Conservation (phyloP, 1,140 invertebrate genomes). For the Macrostomum lignano region DNA sequence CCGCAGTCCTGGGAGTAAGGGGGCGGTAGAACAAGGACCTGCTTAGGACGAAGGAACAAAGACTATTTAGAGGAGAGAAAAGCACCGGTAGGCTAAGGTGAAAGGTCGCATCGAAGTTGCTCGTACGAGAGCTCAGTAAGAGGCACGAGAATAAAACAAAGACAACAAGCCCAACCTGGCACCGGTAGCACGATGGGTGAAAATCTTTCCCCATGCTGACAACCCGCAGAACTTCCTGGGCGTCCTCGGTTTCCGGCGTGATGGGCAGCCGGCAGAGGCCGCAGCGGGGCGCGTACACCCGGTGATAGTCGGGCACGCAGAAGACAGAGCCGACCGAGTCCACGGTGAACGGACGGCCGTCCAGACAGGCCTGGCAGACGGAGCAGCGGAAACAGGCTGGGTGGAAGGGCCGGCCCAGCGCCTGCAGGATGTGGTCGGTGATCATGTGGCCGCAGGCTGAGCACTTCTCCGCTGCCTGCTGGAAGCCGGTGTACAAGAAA, state of each 20-base stretch:
- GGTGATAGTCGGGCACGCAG: conserved; percentile 87
- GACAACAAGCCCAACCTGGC: conserved; percentile 47
- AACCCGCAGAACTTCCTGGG: conserved; percentile 78
- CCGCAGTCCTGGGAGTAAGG: too few species aligned
- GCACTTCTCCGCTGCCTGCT: conserved; percentile 91
- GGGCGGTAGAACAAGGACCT: too few species aligned
- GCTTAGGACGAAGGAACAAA: too few species aligned
- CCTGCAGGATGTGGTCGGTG: conserved; percentile 92
- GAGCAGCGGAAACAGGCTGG: conserved; percentile 92
- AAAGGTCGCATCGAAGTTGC: too few species aligned
- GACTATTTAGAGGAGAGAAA: too few species aligned
- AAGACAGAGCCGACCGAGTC: conserved; percentile 94
- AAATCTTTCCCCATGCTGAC: conserved; percentile 97
- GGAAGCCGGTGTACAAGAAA: conserved; percentile 73
- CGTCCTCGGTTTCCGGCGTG: conserved; percentile 52
- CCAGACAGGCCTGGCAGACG: conserved; percentile 79
- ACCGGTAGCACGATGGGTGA: conserved; percentile 90
- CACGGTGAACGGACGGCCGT: conserved; percentile 82
- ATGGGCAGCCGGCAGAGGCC: conserved; percentile 68
- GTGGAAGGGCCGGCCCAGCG: conserved; percentile 95
- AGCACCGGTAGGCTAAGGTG: too few species aligned
- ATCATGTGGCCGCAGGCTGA: conserved; percentile 87
- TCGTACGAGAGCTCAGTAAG: too few species aligned
- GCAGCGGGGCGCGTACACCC: conserved; percentile 78
- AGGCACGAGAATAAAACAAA: too few species aligned